These are phyloP conservation scores for Darevskia mixta DNA, from an alignment of 2,797 vertebrate species.

Conservation along the genomic window DNA sequence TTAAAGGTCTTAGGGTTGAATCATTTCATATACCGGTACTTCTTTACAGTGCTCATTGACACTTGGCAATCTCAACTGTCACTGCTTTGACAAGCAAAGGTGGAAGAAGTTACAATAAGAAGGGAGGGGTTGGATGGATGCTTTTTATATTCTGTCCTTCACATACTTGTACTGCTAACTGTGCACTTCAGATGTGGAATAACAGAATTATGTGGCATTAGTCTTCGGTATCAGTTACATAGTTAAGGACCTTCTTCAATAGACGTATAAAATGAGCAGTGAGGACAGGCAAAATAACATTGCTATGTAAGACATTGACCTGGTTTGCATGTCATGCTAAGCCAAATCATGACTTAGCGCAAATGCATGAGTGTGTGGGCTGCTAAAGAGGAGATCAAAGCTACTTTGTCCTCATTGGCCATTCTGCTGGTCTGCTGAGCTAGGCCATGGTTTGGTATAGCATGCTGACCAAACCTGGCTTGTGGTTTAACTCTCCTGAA, in stretches of 20 bases:
- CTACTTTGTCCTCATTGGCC: too few species aligned
- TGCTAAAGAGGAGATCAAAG: too few species aligned
- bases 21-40: conserved; percentile 46
- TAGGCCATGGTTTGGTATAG: too few species aligned
- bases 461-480: too few species aligned
- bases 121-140: neutral
- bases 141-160: conserved; percentile 26
- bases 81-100: conserved; percentile 40
- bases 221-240: neutral
- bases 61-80: conserved; percentile 30
- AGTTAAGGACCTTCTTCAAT: neutral
- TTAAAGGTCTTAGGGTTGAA: conserved; percentile 58
- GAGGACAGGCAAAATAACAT: neutral
- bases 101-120: conserved; percentile 38
- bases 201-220: neutral
- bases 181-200: conserved; percentile 16
- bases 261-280: neutral
- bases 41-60: conserved; percentile 40
- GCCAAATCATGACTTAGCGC: too few species aligned
- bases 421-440: too few species aligned
- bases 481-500: too few species aligned
- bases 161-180: neutral
- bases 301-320: too few species aligned
- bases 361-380: too few species aligned
- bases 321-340: too few species aligned